phyloP scores from a whole-genome alignment of 1,140 invertebrate genomes.

The Planococcus citri region DNA sequence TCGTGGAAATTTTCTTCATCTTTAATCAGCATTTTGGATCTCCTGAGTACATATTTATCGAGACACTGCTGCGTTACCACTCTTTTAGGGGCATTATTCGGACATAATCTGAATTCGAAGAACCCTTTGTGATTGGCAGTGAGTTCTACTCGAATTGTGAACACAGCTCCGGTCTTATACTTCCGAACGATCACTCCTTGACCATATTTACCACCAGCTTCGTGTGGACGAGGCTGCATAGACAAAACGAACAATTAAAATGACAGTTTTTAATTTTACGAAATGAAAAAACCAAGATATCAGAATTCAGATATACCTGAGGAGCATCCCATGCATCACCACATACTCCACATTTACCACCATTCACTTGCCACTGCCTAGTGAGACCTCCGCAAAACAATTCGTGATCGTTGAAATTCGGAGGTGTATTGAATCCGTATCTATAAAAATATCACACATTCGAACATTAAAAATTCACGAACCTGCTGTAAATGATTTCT shows the following conservation, averaged over 20 bases:
- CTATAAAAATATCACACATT: too few species aligned
- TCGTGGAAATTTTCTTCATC: constrained; percentile 33
- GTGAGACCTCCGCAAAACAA: constrained; percentile 77
- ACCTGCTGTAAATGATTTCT: background rate
- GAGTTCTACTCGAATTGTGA: constrained; percentile 60
- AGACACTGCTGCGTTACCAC: constrained; percentile 56
- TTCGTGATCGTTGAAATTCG: constrained; percentile 78
- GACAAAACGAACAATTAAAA: constrained; percentile 17
- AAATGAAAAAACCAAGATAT: too few species aligned
- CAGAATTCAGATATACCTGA: constrained; percentile 34
- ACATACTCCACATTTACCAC: constrained; percentile 76
- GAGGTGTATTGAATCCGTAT: constrained; percentile 47
- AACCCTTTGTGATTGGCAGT: constrained; percentile 58
- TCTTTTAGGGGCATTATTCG: constrained; percentile 38
- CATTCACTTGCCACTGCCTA: constrained; percentile 55
- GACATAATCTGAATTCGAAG: constrained; percentile 77
- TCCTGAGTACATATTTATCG: constrained; percentile 51
- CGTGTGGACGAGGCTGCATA: constrained; percentile 58
- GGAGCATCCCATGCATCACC: constrained; percentile 66
- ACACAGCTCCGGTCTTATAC: constrained; percentile 50
- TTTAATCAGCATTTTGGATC: constrained; percentile 38
- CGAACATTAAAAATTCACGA: background rate
- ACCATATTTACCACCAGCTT: constrained; percentile 70
- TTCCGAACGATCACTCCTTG: constrained; percentile 63
- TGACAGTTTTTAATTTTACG: too few species aligned